Base-by-base conservation (phyloP, 2,113 vertebrate genomes). In the Limanda limanda region DNA sequence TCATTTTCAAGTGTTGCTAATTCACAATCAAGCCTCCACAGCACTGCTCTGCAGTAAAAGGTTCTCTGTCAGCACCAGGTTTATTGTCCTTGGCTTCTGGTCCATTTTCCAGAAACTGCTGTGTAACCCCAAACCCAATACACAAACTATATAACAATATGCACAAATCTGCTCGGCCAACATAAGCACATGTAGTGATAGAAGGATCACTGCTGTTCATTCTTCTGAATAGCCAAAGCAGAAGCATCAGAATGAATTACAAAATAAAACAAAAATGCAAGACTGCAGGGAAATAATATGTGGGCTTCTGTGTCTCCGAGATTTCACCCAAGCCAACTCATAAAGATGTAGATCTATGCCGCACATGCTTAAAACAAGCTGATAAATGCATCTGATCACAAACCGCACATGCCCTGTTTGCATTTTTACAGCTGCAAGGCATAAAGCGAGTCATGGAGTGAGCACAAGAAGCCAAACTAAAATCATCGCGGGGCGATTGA, bases 391-490 rank as follows among this genome's bases (percentile, higher is more conserved):
- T 59, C 31, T 61, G 57, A 77, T 65, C 37, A 86, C 47, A 64
- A 58, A 63, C 24, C 67, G 66, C 1, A 15, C 87, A 85, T 83
- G 81, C 79, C 83, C 78, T 57, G 18, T 81, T 55, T 79, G 66
- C 71, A 73, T 78, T 87, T 80, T 81, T 76, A 78, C 74, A 88
- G 85, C 77, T 82, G 71, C 65, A 77, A 88, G 84, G 85, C 83
- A 71, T 67, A 80, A 17, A 57, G 69, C 55, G 62, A 65, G 40
- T 59, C 61, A 72, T 15, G 47, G 59, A 40, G 55, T 23, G 81
- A 84, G 83, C 79, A 76, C 24, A 67, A 73, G 61, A 59, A 59
- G 81, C 79, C 89, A 56, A 81, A 85, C 73, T 68, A 35, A 1
- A 79, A 45, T 0, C 20, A 55, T 78, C 25, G 63, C 78, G 66